Evolutionary conservation across 2,113 vertebrate species (phyloP), one percentile per base, ranked within the genome.

Genomic region (Trichechus manatus): DNA sequence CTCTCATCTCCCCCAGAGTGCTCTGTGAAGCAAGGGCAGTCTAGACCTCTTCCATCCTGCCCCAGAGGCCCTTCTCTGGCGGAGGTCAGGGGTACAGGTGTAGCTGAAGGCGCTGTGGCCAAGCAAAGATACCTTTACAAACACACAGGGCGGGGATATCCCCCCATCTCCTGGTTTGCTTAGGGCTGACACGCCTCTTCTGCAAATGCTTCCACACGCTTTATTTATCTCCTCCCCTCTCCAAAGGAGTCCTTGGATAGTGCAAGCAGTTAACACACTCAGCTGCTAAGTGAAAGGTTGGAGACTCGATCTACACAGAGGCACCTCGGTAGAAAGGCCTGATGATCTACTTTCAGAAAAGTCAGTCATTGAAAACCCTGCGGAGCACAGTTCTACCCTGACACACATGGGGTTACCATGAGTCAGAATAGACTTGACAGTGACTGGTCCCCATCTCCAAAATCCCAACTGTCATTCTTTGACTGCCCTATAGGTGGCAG

Each of bases 201-300:
- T 20, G 8, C 1, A 1, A n/a, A 20, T 0, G 9, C 68, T 42
- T 79, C 64, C 9, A 0, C 1, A 29, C 0, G 11, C 61, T 88
- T 56, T 50, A 1, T 0, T 27, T 10, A 31, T 6, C 9, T 31
- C 27, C 56, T 72, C 23, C 39, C 31, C 42, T n/a, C 44, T 31
- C 74, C 22, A 3, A 36, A 90, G 17, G 70, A 56, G 15, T 56
- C 53, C 53, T 13, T 56, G 53, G 53, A 13, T 56, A 11, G 53
- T 56, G 15, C 15, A 56, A 13, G 15, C 53, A 8, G 0, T 20
- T 20, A 72, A 36, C 33, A 36, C 33, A 15, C 66, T 68, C 66
- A 68, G 31, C 66, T 68, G 11, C 66, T 68, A 33, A 68, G 1
- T 31, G 11, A 13, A 66, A 31, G n/a, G 70, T 72, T 36, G 70